A percentile compares a stretch with the other conserved stretches of the same genome.
These are phyloP conservation scores for Luscinia megarhynchos DNA, from an alignment of 2,797 vertebrate genomes.

Conservation along the genomic window DNA sequence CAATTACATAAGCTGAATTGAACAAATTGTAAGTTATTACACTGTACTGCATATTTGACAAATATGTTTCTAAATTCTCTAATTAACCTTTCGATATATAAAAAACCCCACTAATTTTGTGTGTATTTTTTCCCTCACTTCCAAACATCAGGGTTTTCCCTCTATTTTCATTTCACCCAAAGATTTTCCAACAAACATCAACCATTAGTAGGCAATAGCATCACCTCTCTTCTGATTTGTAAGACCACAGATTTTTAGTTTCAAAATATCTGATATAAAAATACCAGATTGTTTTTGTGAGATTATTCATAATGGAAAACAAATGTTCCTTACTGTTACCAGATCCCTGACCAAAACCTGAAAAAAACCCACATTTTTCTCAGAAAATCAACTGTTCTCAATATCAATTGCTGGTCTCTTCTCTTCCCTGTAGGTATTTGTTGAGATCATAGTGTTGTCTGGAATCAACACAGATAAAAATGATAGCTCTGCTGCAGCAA, in stretches of 20 bases:
- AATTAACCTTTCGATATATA: neutral
- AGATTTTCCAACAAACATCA: neutral
- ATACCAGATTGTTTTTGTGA: neutral
- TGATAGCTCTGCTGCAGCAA: neutral
- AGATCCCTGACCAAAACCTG: neutral
- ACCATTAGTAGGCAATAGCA: neutral
- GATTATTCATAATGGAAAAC: neutral
- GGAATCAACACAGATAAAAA: neutral
- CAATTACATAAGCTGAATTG: neutral
- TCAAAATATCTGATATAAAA: neutral
- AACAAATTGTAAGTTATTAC: neutral
- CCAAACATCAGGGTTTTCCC: neutral
- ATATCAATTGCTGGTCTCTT: neutral
- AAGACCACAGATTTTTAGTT: neutral
- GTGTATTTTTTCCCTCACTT: neutral
- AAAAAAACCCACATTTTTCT: neutral
- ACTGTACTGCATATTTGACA: neutral
- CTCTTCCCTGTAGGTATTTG: accelerated
- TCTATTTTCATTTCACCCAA: neutral
- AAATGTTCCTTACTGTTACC: neutral
- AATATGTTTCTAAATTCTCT: neutral
- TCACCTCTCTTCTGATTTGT: neutral
- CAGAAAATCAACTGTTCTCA: neutral
- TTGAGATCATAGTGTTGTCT: neutral
- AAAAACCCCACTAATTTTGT: accelerated